A percentile compares a stretch with the other conserved stretches of the same genome.
Conservation (phyloP, 2,888 invertebrate species). For the Griposia aprilina region DNA sequence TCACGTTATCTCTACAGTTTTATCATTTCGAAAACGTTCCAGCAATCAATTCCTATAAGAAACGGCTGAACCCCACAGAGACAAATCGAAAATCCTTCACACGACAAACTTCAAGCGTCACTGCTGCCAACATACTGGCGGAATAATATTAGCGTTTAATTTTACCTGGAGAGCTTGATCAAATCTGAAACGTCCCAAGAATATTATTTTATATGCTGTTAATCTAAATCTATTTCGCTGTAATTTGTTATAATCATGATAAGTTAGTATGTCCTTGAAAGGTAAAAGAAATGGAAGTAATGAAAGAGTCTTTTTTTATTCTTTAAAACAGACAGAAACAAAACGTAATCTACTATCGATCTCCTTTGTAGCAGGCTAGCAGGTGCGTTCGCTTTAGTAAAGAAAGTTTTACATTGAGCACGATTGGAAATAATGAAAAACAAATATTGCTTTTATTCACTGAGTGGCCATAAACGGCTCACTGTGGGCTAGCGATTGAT, state of each 20-base stretch:
- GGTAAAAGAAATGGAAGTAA: neutral
- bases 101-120: constrained; percentile 64
- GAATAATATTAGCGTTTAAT: constrained; percentile 40
- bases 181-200: neutral
- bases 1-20: constrained; percentile 69
- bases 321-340: neutral
- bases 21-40: constrained; percentile 61
- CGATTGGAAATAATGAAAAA: neutral
- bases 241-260: neutral
- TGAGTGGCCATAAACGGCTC: neutral
- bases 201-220: neutral
- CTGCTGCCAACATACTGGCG: constrained; percentile 57
- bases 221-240: neutral
- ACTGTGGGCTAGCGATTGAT: no score
- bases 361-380: neutral
- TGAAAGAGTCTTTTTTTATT: accelerated
- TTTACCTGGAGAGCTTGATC: constrained; percentile 6
- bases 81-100: constrained; percentile 60
- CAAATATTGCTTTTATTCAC: neutral
- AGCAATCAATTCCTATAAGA: constrained; percentile 41
- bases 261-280: neutral
- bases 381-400: constrained; percentile 11
- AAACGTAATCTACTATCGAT: constrained; percentile 47
- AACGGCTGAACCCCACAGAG: constrained; percentile 51
- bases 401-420: neutral